These are phyloP conservation scores for Nipponia nippon DNA, from an alignment of 2,113 vertebrate genomes.

Conservation along the genomic window DNA sequence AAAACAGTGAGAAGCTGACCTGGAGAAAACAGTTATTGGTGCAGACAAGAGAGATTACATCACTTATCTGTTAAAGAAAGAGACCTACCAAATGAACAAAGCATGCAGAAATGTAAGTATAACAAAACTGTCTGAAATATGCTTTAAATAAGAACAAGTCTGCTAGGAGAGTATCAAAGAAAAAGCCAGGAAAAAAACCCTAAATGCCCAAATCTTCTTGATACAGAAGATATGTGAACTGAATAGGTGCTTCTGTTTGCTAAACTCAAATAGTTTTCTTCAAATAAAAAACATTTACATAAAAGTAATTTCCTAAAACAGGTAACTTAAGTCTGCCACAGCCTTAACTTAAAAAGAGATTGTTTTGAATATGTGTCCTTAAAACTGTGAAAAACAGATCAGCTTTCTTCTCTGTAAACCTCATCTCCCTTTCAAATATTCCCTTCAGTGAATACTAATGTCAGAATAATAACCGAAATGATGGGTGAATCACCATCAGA, in stretches of 20 bases:
- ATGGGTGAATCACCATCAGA: background rate
- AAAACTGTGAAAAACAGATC: background rate
- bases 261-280: background rate
- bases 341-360: background rate
- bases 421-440: background rate
- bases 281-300: background rate
- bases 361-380: background rate
- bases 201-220: background rate
- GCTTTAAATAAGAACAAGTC: background rate
- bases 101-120: background rate
- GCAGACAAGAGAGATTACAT: background rate
- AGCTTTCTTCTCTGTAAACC: background rate
- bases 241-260: background rate
- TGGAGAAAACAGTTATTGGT: background rate
- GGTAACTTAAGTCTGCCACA: background rate
- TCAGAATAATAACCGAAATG: background rate
- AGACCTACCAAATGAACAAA: background rate
- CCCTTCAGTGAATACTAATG: background rate
- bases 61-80: background rate
- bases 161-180: background rate
- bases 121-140: background rate
- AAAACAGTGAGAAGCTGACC: background rate
- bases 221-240: background rate
- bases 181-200: background rate
- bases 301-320: background rate